Base-by-base conservation (phyloP, 1,140 invertebrate genomes). In the Panulirus ornatus region DNA sequence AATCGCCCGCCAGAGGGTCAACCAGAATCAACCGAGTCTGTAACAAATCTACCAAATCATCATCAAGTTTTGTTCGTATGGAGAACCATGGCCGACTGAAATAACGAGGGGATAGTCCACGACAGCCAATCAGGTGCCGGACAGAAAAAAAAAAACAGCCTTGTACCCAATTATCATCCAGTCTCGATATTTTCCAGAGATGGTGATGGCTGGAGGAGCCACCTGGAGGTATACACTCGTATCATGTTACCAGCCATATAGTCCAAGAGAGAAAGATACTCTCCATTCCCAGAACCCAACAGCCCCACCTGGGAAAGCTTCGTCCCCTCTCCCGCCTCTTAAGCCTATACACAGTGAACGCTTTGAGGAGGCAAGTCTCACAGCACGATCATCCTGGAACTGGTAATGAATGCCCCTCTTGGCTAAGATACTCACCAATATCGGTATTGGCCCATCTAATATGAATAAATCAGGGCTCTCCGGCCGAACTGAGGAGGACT, bases 401-500 rank as follows among this genome's bases (percentile, higher is more conserved):
- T 11, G 63, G 36, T 84, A 84, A 71, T 70, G 63, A 27, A 47
- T 66, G 54, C 36, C 1, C 36, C 16, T n/a, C 8, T 22, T 22
- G 63, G 51, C 22, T 30, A 16, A 75, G 63, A 36, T 44, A 27
- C 58, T 40, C 63, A 71, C n/a, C 42, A 70, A 30, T 81, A 81
- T 47, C 47, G 47, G 86, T 82, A 88, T 82, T 82, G 78, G 54
- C 34, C 86, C 63, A 51, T 88, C 76, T 79, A 81, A 81, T 81
- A 79, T 88, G 42, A 76, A 73, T 88, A 81, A 88, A 88, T 88
- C 86, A 81, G 78, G n/a, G 76, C 63, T 82, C 58, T 40, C 34
- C 34, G 40, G 58, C 63, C 34, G 36, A 51, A 38, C 40, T 42
- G 84, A 58, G 73, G 47, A n/a, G 40, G 38, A 36, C 84, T 87